These are phyloP conservation scores for Ellobius talpinus DNA, from an alignment of 2,113 vertebrate species.

Conservation along the genomic window DNA sequence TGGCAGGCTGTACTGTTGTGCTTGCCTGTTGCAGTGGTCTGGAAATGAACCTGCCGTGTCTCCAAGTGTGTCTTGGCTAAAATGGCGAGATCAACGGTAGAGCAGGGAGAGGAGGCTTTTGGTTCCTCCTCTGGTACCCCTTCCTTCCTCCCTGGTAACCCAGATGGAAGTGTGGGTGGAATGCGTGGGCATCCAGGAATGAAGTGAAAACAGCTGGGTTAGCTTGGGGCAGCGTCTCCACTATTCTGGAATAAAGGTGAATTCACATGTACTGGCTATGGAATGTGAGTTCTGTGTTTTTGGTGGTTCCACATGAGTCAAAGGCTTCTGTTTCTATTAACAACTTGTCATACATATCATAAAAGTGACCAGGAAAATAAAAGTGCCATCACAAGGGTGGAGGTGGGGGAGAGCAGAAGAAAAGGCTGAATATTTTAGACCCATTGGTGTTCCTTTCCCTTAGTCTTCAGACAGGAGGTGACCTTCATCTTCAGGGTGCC, in stretches of 20 bases:
- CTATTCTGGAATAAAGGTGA: not conserved
- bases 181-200: not conserved
- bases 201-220: not conserved
- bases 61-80: not conserved
- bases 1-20: not conserved
- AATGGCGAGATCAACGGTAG: not conserved
- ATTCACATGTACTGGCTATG: not conserved
- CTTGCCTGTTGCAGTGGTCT: not conserved
- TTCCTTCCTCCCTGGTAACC: not conserved
- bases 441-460: not conserved
- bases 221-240: not conserved
- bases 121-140: not conserved
- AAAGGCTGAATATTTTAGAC: not conserved
- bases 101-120: not conserved
- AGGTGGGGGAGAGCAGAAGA: not conserved
- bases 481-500: not conserved
- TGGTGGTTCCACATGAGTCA: not conserved
- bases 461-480: not conserved
- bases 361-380: conserved; percentile 50
- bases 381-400: not conserved
- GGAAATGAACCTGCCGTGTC: not conserved
- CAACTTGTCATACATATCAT: not conserved
- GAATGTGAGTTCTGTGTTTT: not conserved
- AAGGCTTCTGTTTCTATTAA: conserved; percentile 22
- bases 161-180: not conserved